Percentiles rank a stretch among this genome's conserved stretches.
Evolutionary conservation across 2,797 vertebrate species (phyloP).

Genomic region (Hozukius guyotensis): DNA sequence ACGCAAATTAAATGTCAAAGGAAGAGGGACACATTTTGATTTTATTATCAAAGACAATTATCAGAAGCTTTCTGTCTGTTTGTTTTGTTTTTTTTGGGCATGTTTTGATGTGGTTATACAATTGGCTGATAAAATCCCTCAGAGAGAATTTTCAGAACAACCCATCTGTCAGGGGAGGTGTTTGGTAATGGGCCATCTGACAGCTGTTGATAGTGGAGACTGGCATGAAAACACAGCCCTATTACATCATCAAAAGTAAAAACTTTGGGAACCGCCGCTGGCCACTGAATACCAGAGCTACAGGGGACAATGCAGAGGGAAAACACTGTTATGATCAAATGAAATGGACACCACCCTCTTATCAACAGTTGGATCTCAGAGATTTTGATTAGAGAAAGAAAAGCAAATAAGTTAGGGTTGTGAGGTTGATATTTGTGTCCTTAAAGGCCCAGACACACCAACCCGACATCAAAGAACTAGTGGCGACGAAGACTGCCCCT

Average conservation of each 20-base stretch:
- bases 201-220: slow-evolving; percentile 22
- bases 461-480: too few species aligned
- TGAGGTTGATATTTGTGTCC: too few species aligned
- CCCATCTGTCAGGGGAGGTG: slow-evolving; percentile 27
- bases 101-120: slow-evolving; percentile 8
- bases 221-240: slow-evolving; percentile 1
- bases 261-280: neutral
- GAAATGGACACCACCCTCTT: neutral
- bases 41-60: neutral
- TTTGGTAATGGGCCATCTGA: slow-evolving; percentile 41
- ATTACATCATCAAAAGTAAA: neutral
- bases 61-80: neutral
- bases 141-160: slow-evolving; percentile 36
- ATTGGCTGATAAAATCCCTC: slow-evolving; percentile 23
- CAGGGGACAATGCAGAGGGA: neutral
- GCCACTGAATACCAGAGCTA: neutral
- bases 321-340: neutral
- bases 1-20: neutral
- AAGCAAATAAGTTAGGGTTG: neutral
- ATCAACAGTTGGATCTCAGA: neutral
- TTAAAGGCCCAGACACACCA: too few species aligned
- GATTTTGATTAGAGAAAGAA: neutral
- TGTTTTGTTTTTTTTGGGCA: neutral
- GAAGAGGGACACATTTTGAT: neutral
- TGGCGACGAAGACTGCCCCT: too few species aligned